Evolutionary conservation across 1,140 invertebrate species (phyloP).

Genomic region (Popillia japonica): DNA sequence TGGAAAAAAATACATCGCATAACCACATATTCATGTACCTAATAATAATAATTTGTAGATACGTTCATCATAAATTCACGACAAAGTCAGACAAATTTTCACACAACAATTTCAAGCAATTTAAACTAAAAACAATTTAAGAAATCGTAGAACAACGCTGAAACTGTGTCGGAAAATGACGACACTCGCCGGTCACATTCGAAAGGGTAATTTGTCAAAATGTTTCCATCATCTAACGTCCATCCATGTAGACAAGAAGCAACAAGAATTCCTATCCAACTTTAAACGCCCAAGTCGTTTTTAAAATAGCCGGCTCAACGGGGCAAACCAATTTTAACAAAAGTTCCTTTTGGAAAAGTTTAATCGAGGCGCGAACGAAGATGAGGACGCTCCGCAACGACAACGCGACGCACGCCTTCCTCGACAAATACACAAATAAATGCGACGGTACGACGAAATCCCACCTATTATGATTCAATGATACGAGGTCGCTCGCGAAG

Average conservation of each 20-base stretch:
- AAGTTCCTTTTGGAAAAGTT: background rate
- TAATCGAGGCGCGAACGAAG: background rate
- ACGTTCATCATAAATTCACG: too few species aligned
- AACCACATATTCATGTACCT: too few species aligned
- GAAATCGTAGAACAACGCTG: too few species aligned
- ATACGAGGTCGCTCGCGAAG: background rate
- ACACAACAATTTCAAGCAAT: too few species aligned
- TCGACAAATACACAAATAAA: background rate
- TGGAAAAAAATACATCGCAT: too few species aligned
- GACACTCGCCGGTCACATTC: too few species aligned
- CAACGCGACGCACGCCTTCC: too few species aligned
- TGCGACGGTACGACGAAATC: background rate
- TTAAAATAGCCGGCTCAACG: background rate
- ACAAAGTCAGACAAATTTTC: too few species aligned
- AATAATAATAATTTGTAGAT: too few species aligned
- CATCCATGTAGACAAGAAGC: background rate
- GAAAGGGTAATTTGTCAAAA: background rate
- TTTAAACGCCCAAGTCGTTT: background rate
- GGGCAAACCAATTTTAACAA: background rate
- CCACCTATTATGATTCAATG: background rate
- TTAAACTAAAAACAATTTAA: too few species aligned
- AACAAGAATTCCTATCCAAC: slow-evolving; percentile 7
- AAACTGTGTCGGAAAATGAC: too few species aligned
- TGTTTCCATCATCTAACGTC: background rate
- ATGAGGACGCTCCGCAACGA: background rate